Percentiles rank a stretch among this genome's conserved stretches.
Conservation (phyloP, 1,140 invertebrate species). For the Sinella curviseta region DNA sequence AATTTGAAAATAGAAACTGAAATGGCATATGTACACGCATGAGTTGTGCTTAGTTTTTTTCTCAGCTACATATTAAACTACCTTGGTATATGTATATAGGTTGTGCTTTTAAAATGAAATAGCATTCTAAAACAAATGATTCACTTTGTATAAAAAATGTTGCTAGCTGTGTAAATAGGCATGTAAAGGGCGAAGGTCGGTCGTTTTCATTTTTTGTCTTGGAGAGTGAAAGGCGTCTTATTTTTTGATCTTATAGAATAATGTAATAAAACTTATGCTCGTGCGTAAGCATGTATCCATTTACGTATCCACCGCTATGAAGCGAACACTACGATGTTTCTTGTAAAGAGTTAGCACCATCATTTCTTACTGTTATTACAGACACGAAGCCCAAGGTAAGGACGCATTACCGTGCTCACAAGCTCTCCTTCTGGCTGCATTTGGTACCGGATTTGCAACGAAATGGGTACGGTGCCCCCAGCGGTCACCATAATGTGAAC, state of each 20-base stretch:
- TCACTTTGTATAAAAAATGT: too few species aligned
- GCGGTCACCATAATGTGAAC: conserved; percentile 42
- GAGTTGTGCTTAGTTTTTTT: neutral
- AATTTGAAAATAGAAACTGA: neutral
- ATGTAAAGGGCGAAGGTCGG: conserved; percentile 4
- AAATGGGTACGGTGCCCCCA: conserved; percentile 65
- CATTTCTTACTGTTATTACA: conserved; percentile 56
- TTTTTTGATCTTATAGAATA: too few species aligned
- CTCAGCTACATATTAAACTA: conserved; percentile 25
- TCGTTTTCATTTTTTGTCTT: conserved; percentile 20
- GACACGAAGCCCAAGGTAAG: conserved; percentile 85
- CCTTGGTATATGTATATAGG: neutral
- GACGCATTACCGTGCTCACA: conserved; percentile 90
- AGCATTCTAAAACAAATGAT: too few species aligned
- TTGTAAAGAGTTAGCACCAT: too few species aligned
- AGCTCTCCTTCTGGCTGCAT: conserved; percentile 94
- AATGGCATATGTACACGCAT: neutral
- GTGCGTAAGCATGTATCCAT: neutral
- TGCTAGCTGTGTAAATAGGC: too few species aligned
- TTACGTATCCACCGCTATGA: too few species aligned
- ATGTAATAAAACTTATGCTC: too few species aligned
- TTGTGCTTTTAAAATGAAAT: too few species aligned
- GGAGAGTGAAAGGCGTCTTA: too few species aligned
- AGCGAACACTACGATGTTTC: too few species aligned
- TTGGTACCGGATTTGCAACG: conserved; percentile 93